Evolutionary conservation across 2,888 invertebrate genomes (phyloP), one percentile per base, ranked within the genome.

Genomic region (Tinea semifulvella): DNA sequence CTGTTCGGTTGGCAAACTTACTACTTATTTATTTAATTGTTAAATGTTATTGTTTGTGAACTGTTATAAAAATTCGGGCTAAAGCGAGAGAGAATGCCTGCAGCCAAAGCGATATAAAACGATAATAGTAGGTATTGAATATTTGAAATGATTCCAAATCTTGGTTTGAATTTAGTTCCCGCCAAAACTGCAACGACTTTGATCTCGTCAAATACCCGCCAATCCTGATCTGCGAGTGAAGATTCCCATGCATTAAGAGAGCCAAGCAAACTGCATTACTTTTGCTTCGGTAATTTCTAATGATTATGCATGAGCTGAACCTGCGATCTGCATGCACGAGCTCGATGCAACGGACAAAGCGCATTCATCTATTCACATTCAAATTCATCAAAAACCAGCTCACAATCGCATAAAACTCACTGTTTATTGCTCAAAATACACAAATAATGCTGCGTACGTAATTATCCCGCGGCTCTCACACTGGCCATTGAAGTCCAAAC

Each of bases 341-440:
- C 79, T 79, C 67, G 62, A 6, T 20, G 61, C 77, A 80, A 76
- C 80, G 77, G 74, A 77, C 80, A 80, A 77, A 76, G 67, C 71
- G 67, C 71, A 74, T 77, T 75, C 73, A 71, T 45, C 67, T 60
- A 70, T 79, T 76, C 63, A 65, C 51, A 77, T 76, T 74, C 56
- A 68, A 79, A 79, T 76, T 60, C 52, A 46, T 49, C 18, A 65
- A 66, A 63, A 68, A 65, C 60, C 59, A 60, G 57, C 62, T 64
- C 60, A 75, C 72, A 74, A 75, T 74, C 73, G 69, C 75, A 76
- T 79, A 77, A 79, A 79, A 77, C 64, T 71, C 72, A 70, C 76
- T 80, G 80, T 80, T 80, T 80, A 80, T 80, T 79, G 70, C 79
- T 72, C 63, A 79, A 80, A 77, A 74, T 75, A 80, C 77, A 77